Base-by-base conservation (phyloP, 2,888 invertebrate species). In the Sarcophaga rosellei region DNA sequence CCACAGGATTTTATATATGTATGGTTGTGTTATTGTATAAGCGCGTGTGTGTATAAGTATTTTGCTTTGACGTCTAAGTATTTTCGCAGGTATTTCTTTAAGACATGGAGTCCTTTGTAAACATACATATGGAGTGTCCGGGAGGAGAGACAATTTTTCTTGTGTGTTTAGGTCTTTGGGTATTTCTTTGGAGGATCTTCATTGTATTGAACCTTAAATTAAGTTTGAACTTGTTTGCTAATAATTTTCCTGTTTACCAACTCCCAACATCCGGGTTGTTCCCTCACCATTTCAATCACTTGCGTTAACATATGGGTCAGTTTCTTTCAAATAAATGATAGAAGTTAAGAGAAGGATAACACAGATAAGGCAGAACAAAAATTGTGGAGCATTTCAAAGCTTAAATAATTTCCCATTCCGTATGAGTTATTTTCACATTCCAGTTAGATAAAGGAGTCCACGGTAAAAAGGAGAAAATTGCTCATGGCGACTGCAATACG, bases 191-290 rank as follows among this genome's bases (percentile, higher is more conserved):
- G 53, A 69, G 77, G 20, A 74, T 78, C 78, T 81, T 74, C 69
- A 69, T 91, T 90, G 89, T 92, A 92, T 92, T 91, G 92, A 92
- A 92, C 91, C 91, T 90, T 91, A 92, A 92, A 92, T 92, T 92
- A 92, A 92, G 92, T 92, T 92, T 92, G 90, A 92, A 90, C 92
- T 90, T 91, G 91, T 88, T 83, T 85, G 86, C 84, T 86, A 86
- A 86, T 86, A 86, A 86, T 84, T 86, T 87, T 80, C 81, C 81
- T 85, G 87, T 86, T 81, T 74, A 53, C 65, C 69, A 65, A 61
- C 45, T 20, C 53, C 62, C 21, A 21, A 47, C 74, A 63, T n/a
- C 79, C 35, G 44, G 44, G 17, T 66, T 23, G 5, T 61, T 65
- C 11, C n/a, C 17, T 53, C 12, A 15, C 17, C 8, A 35, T 35